Evolutionary conservation across 2,113 vertebrate genomes (phyloP).

Genomic region (Elgaria multicarinata): DNA sequence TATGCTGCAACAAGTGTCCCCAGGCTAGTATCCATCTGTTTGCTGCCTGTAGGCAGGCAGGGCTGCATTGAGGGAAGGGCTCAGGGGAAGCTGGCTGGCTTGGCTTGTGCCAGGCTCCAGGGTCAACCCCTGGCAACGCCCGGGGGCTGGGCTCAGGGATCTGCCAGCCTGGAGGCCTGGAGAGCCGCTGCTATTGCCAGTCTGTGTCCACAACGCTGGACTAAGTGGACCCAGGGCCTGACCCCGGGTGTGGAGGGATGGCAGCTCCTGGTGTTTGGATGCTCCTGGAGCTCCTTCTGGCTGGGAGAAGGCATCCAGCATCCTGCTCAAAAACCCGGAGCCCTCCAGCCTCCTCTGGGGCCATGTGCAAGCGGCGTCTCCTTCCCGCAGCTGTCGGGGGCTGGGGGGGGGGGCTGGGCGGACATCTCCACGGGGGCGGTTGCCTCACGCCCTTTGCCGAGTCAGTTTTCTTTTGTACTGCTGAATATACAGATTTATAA

Average conservation of each 20-base stretch:
- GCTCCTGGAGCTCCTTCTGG: background rate
- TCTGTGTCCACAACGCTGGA: too few relatives aligned
- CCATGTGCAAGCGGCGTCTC: background rate
- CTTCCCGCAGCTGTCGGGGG: background rate
- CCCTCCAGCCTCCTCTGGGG: background rate
- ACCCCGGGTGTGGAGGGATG: too few relatives aligned
- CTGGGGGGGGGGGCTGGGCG: background rate
- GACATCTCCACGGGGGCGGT: background rate
- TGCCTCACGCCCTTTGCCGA: background rate
- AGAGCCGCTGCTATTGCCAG: too few relatives aligned
- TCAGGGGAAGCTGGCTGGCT: too few relatives aligned
- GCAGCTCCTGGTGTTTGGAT: too few relatives aligned
- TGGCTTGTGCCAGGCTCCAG: too few relatives aligned
- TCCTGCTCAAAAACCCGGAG: background rate
- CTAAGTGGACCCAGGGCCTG: too few relatives aligned
- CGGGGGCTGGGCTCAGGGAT: too few relatives aligned
- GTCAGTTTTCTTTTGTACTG: constrained; percentile 8
- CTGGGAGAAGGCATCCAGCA: background rate
- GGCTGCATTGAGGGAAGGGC: too few relatives aligned
- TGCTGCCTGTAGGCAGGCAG: background rate
- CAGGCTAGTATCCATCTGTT: background rate
- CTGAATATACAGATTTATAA: background rate
- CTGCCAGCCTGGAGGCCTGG: too few relatives aligned
- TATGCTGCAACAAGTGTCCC: background rate
- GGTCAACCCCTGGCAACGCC: too few relatives aligned